phyloP scores from a whole-genome alignment of 2,888 invertebrate genomes.

The Latrodectus hesperus region DNA sequence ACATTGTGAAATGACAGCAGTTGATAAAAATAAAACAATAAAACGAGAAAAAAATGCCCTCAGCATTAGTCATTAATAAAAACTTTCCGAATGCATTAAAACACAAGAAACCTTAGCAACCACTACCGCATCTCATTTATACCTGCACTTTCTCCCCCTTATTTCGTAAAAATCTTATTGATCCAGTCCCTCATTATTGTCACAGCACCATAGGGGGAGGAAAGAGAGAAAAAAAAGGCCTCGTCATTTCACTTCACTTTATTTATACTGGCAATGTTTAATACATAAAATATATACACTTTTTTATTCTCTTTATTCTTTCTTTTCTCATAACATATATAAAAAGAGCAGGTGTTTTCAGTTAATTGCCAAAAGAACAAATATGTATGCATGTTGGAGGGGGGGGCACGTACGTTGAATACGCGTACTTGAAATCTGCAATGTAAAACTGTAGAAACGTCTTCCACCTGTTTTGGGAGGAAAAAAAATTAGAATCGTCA shows the following conservation, averaged over 20 bases:
- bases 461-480: slow-evolving; percentile 46
- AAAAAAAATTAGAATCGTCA: too few relatives aligned
- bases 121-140: slow-evolving; percentile 40
- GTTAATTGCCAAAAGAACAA: slow-evolving; percentile 52
- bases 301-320: slow-evolving; percentile 26
- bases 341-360: slow-evolving; percentile 61
- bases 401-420: not conserved
- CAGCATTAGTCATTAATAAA: slow-evolving; percentile 58
- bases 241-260: slow-evolving; percentile 63
- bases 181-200: slow-evolving; percentile 52
- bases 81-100: slow-evolving; percentile 60
- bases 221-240: slow-evolving; percentile 7
- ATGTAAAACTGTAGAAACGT: slow-evolving; percentile 48
- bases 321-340: slow-evolving; percentile 9
- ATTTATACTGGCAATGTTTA: slow-evolving; percentile 54
- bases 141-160: slow-evolving; percentile 30
- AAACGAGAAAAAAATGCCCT: slow-evolving; percentile 1
- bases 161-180: slow-evolving; percentile 64
- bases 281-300: slow-evolving; percentile 62
- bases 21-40: slow-evolving; percentile 21
- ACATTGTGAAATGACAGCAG: not conserved
- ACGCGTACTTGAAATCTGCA: not conserved
- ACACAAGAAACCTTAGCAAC: slow-evolving; percentile 61
- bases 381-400: slow-evolving; percentile 35
- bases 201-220: slow-evolving; percentile 34